phyloP scores from a whole-genome alignment of 2,888 invertebrate species.

The Erebia palarica region DNA sequence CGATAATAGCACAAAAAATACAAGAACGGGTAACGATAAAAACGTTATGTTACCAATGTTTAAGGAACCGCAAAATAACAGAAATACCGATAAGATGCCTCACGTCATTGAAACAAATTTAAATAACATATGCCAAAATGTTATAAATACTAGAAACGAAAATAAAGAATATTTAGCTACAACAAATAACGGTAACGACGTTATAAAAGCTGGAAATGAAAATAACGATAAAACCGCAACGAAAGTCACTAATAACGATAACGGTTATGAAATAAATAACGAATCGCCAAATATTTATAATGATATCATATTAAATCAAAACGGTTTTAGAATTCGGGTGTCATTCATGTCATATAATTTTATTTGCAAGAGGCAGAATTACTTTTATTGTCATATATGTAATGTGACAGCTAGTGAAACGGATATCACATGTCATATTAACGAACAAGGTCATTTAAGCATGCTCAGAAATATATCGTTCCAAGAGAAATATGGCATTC shows the following conservation, averaged over 20 bases:
- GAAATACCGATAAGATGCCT: not conserved
- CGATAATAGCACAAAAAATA: conserved; percentile 1
- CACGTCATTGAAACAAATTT: conserved; percentile 9
- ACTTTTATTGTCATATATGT: conserved; percentile 44
- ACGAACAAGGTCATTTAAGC: conserved; percentile 32
- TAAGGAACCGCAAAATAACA: not conserved
- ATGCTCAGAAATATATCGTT: conserved; percentile 37
- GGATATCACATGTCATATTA: conserved; percentile 33
- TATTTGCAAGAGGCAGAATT: conserved; percentile 1
- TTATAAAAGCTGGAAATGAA: not conserved
- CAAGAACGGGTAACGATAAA: conserved; percentile 1
- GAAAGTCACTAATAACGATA: conserved; percentile 12
- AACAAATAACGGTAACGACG: conserved; percentile 13
- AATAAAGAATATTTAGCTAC: not conserved
- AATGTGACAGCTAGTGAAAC: conserved; percentile 7
- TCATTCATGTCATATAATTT: conserved; percentile 40
- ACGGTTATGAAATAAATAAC: conserved; percentile 13
- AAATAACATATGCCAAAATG: conserved; percentile 8
- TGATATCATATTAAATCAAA: conserved; percentile 35
- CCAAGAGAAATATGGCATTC: conserved; percentile 27
- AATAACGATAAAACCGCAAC: not conserved
- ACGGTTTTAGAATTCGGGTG: conserved; percentile 31
- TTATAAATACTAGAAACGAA: not conserved
- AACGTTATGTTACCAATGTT: not conserved
- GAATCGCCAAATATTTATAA: conserved; percentile 13